Conservation (phyloP, 1,140 invertebrate genomes). For the Teleogryllus occipitalis region DNA sequence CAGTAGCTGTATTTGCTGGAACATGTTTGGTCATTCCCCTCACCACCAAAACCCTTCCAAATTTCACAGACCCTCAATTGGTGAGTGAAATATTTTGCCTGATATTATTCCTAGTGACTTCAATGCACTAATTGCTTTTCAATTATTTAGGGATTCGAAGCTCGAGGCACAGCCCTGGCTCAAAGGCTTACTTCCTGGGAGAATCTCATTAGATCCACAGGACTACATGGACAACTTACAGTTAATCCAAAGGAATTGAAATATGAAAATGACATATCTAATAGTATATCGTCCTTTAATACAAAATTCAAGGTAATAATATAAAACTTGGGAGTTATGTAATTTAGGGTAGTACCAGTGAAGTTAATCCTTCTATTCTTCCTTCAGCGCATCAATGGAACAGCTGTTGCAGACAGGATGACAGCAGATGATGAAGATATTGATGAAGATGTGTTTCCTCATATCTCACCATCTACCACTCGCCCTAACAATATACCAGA, state of each 20-base stretch:
- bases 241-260: conserved; percentile 49
- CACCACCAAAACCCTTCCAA: conserved; percentile 55
- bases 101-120: not conserved
- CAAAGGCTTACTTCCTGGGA: conserved; percentile 71
- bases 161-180: conserved; percentile 72
- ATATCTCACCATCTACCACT: not conserved
- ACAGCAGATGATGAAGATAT: conserved; percentile 74
- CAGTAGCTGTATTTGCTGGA: conserved; percentile 55
- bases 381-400: conserved; percentile 44
- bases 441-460: conserved; percentile 55
- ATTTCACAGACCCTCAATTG: conserved; percentile 69
- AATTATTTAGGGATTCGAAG: conserved; percentile 67
- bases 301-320: too few species aligned
- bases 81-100: conserved; percentile 33
- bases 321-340: too few species aligned
- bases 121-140: not conserved
- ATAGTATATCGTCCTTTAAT: too few species aligned
- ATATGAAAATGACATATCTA: too few species aligned
- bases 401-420: conserved; percentile 61
- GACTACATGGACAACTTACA: conserved; percentile 55
- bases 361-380: not conserved
- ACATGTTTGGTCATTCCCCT: conserved; percentile 63
- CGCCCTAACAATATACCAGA: conserved; percentile 9
- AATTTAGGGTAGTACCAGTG: too few species aligned
- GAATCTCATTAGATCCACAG: conserved; percentile 68